Base-by-base conservation (phyloP, 2,888 invertebrate genomes). In the Drosophila neonasuta region DNA sequence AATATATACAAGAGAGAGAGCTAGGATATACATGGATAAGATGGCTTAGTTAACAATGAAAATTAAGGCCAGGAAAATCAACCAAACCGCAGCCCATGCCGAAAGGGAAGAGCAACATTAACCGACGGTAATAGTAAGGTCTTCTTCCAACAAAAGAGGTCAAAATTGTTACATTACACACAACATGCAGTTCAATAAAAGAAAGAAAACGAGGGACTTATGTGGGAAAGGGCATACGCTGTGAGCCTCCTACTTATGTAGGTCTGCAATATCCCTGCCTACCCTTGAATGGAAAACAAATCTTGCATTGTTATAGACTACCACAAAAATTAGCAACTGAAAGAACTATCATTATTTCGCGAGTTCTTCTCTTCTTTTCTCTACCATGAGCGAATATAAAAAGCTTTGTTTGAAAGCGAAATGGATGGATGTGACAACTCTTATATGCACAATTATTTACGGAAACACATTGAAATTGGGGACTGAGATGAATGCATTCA, bases 121-220 rank as follows among this genome's bases (percentile, higher is more conserved):
- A 58, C 46, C 30, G 48, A 55, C 30, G 42, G 54, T 39, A 41
- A 65, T 56, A 46, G 41, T 36, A 41, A 59, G 57, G 66, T 59
- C 60, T 69, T 68, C 71, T 63, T 77, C 57, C 63, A 79, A 80
- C 85, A 86, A 83, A 80, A 79, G 81, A 83, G 86, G 86, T 86
- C 83, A 83, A 83, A 77, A 71, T 81, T 74, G 83, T 84, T 86
- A 84, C 82, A 86, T 69, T 84, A 64, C 56, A 68, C 56, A 66
- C 71, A 56, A 64, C 10, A 42, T 30, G 48, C 13, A 56, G 24
- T 5, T 6, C 24, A 24, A 24, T 24, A 6, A 1, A 24, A 24
- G 34, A 6, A 10, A 29, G 41, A 52, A 32, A 30, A n/a, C 54
- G 4, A 17, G 6, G 41, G 15, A 42, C 67, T 79, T 65, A 63